Conservation (phyloP, 2,888 invertebrate species). For the Galerucella calmariensis region DNA sequence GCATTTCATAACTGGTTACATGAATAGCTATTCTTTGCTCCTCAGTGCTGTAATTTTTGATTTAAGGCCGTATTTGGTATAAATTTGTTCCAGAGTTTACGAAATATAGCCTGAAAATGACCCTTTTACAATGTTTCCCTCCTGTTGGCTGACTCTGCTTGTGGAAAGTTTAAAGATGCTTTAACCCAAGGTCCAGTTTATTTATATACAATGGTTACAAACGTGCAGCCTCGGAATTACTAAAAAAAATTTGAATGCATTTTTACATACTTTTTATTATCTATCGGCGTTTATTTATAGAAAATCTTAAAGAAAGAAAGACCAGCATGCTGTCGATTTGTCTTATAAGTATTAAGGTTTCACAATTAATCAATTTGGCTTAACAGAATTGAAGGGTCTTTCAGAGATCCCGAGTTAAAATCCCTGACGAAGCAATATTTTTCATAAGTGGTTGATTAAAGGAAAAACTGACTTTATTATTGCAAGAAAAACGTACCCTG, state of each 20-base stretch:
- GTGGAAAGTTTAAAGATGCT: no score
- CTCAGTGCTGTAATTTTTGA: no score
- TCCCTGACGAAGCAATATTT: not conserved
- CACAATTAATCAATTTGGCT: slow-evolving; percentile 1
- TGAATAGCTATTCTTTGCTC: no score
- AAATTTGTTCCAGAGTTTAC: no score
- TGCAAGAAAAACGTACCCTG: not conserved
- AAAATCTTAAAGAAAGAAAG: not conserved
- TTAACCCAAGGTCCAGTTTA: no score
- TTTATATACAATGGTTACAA: no score
- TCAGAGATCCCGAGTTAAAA: not conserved
- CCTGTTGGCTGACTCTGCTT: no score
- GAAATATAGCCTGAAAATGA: no score
- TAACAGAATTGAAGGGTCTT: not conserved
- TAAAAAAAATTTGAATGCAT: not conserved
- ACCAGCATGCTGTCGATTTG: not conserved
- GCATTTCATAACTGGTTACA: no score
- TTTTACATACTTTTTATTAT: not conserved
- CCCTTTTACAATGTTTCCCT: no score
- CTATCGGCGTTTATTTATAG: not conserved
- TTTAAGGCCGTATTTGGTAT: no score
- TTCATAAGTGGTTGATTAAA: slow-evolving; percentile 1
- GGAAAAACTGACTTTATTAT: not conserved
- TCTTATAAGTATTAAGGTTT: not conserved
- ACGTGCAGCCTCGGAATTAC: no score